Evolutionary conservation across 53 echinoderm and acorn worm species (phyloP).

Genomic region (Echinometra lucunter): DNA sequence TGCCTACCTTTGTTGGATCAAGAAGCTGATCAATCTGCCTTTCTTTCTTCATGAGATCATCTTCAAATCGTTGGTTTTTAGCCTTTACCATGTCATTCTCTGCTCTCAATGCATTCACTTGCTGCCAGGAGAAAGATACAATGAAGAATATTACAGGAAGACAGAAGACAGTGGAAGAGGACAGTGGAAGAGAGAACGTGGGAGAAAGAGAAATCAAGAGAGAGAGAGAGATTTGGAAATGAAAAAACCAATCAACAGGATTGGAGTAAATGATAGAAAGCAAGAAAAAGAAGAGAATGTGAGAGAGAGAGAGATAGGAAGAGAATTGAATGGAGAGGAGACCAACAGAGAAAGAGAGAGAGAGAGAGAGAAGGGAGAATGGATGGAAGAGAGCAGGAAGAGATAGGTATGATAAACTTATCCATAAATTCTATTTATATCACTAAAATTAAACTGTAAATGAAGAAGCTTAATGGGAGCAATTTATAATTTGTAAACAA

Average conservation of each 20-base stretch:
- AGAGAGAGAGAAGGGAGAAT: not conserved
- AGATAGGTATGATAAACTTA: not conserved
- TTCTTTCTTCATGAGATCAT: conserved; percentile 95
- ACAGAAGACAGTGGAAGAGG: not conserved
- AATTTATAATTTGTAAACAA: too few relatives aligned
- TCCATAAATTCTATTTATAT: too few relatives aligned
- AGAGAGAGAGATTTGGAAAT: not conserved
- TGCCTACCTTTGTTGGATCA: conserved; percentile 88
- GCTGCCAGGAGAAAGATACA: conserved; percentile 58
- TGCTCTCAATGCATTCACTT: conserved; percentile 80
- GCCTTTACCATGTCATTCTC: conserved; percentile 91
- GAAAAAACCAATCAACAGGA: not conserved
- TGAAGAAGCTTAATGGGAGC: too few relatives aligned
- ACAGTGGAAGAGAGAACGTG: not conserved
- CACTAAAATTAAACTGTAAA: too few relatives aligned
- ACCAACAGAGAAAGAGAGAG: too few relatives aligned
- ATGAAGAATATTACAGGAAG: not conserved
- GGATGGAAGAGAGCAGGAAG: not conserved
- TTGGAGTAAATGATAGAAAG: not conserved
- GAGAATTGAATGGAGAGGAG: too few relatives aligned
- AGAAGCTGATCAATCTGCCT: conserved; percentile 94
- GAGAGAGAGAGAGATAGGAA: too few relatives aligned
- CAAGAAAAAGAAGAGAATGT: not conserved
- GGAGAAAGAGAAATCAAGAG: not conserved
- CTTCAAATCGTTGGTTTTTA: conserved; percentile 90